A percentile compares a stretch with the other conserved stretches of the same genome.
Conservation (phyloP, 2,888 invertebrate species). For the Sacculina carcini region DNA sequence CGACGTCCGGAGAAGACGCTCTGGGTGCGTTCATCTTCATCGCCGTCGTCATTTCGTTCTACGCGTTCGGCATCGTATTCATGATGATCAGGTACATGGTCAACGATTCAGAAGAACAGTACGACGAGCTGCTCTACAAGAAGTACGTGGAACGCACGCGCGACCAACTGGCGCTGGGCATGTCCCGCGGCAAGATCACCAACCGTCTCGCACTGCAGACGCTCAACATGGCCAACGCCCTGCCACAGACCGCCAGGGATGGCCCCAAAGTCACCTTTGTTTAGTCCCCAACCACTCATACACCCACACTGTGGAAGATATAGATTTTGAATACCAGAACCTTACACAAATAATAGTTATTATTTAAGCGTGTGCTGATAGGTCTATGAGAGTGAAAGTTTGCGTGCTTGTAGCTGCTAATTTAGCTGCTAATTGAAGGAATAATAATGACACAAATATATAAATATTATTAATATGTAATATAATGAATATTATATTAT, state of each 20-base stretch:
- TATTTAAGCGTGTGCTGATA: no score
- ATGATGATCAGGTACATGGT: conserved; percentile 17
- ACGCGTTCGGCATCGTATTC: conserved; percentile 16
- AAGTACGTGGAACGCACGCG: conserved; percentile 17
- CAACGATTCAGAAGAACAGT: conserved; percentile 16
- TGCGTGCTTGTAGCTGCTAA: no score
- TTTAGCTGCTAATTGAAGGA: no score
- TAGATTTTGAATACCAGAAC: no score
- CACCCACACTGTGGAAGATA: no score
- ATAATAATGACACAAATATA: no score
- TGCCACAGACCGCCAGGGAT: conserved; percentile 12
- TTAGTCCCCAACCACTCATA: no score
- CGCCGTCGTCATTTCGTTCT: conserved; percentile 16
- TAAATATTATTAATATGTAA: no score
- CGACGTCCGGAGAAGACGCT: no score
- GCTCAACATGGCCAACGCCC: conserved; percentile 16
- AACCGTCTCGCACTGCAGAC: conserved; percentile 16
- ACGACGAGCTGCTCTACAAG: conserved; percentile 19
- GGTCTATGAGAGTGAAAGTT: no score
- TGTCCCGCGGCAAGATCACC: conserved; percentile 12
- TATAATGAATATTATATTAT: no score
- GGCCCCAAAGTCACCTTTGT: conserved; percentile 11
- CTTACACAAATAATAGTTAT: no score
- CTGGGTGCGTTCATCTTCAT: conserved; percentile 19
- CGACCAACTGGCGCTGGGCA: conserved; percentile 11